Conservation (phyloP, 1,140 invertebrate species). For the Atopsyche davidsoni region DNA sequence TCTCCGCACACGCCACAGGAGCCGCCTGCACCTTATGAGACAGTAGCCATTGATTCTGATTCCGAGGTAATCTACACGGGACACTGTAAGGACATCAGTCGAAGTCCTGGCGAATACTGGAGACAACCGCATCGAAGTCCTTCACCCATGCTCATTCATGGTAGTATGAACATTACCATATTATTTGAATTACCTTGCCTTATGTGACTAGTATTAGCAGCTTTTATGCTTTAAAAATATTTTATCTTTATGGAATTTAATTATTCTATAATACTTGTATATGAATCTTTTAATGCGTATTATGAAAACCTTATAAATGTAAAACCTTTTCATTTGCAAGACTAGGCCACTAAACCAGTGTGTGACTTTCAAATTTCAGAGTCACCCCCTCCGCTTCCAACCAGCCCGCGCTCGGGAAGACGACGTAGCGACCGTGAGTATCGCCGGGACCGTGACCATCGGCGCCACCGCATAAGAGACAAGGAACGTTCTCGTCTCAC, state of each 20-base stretch:
- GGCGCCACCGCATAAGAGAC: constrained; percentile 37
- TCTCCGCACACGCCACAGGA: constrained; percentile 43
- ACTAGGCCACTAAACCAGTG: not conserved
- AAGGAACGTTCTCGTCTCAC: constrained; percentile 33
- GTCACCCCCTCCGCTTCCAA: constrained; percentile 10
- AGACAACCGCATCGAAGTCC: constrained; percentile 34
- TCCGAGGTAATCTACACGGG: constrained; percentile 32
- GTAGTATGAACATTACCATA: too few relatives aligned
- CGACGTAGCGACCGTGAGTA: constrained; percentile 27
- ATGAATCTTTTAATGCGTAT: too few relatives aligned
- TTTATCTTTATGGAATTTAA: too few relatives aligned
- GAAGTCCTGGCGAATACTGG: constrained; percentile 37
- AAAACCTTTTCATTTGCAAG: not conserved
- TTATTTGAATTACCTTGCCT: not conserved
- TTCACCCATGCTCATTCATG: constrained; percentile 39
- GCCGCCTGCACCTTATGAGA: constrained; percentile 38
- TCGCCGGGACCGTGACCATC: constrained; percentile 24
- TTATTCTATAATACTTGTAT: too few relatives aligned
- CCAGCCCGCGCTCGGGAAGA: constrained; percentile 6
- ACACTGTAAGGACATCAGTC: constrained; percentile 32
- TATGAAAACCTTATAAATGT: too few relatives aligned
- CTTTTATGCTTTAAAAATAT: too few relatives aligned
- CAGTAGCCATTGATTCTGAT: constrained; percentile 44
- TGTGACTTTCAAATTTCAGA: constrained; percentile 10
- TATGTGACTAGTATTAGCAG: not conserved